Evolutionary conservation across 2,113 vertebrate genomes (phyloP), one percentile per base, ranked within the genome.

Genomic region (Poeciliopsis occidentalis): DNA sequence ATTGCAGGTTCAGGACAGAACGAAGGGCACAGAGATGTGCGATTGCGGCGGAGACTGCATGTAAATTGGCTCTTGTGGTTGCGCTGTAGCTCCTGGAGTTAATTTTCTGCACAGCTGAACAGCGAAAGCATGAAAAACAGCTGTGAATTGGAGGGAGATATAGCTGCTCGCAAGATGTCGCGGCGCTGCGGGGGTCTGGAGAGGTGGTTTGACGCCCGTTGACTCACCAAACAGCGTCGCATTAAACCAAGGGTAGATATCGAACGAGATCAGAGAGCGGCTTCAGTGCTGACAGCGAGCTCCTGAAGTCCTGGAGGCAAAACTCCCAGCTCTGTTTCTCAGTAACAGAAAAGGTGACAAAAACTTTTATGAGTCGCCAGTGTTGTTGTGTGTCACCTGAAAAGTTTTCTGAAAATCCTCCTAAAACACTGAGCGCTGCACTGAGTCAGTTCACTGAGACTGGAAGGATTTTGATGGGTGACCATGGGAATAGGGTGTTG

Each of bases 51-150:
- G 61, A 61, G 74, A 22, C n/a, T 63, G 61, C 54, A 85, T 84
- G 91, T 81, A 87, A 69, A 81, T 76, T 72, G 73, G 78, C 72
- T 71, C 32, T 71, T 70, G 81, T 71, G 75, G 73, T 82, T 77
- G 60, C 27, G 61, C 60, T 73, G 73, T 77, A 64, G 89, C 85
- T 41, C 41, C 80, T 69, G 67, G 85, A 93, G 87, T 92, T 93
- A 88, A 94, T 94, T 94, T 94, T 93, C 92, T 89, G 91, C 91
- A 79, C 85, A 91, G 82, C 83, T 93, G 89, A 93, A 71, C 92
- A 92, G 69, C 67, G 86, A 84, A 85, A 77, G 81, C 84, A 76
- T 79, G 73, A 85, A 81, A 85, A 91, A 87, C 78, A 83, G 80
- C 67, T 65, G 80, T 37, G 83, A 70, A 41, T 78, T 71, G 79